A percentile compares a stretch with the other conserved stretches of the same genome.
Conservation (phyloP, 2,113 vertebrate genomes). For the Zosterops hypoxanthus region DNA sequence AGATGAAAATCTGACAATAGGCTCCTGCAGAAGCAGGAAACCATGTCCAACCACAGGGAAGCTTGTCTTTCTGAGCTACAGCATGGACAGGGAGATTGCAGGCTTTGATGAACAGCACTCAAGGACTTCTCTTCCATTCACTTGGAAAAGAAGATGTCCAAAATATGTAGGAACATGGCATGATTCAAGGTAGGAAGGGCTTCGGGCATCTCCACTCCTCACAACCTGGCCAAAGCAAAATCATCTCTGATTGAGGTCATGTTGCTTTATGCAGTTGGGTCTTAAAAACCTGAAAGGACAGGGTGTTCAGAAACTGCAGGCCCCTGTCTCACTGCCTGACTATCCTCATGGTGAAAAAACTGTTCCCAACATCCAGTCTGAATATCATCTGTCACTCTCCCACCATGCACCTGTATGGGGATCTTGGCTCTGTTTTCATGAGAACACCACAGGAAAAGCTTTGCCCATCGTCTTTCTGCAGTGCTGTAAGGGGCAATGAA, state of each 20-base stretch:
- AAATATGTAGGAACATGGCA: neutral
- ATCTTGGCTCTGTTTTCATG: neutral
- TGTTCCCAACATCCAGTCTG: neutral
- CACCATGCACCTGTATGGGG: fast-evolving
- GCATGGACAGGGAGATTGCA: neutral
- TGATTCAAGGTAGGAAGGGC: neutral
- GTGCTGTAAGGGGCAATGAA: neutral
- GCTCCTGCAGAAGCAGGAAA: neutral
- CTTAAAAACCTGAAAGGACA: neutral
- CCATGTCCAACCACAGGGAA: neutral
- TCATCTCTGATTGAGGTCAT: neutral
- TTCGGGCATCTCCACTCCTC: neutral
- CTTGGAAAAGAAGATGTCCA: neutral
- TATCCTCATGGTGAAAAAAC: neutral
- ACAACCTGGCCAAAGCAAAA: neutral
- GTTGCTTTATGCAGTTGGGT: neutral
- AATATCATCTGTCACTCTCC: neutral
- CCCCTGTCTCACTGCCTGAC: neutral
- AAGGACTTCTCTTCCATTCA: neutral
- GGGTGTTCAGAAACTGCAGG: neutral
- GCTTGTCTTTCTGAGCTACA: neutral
- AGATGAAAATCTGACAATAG: neutral
- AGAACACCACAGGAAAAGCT: neutral
- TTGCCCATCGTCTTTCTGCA: neutral
- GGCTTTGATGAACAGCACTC: neutral